Conservation (phyloP, 2,113 vertebrate species). For the Psephotus haematonotus region DNA sequence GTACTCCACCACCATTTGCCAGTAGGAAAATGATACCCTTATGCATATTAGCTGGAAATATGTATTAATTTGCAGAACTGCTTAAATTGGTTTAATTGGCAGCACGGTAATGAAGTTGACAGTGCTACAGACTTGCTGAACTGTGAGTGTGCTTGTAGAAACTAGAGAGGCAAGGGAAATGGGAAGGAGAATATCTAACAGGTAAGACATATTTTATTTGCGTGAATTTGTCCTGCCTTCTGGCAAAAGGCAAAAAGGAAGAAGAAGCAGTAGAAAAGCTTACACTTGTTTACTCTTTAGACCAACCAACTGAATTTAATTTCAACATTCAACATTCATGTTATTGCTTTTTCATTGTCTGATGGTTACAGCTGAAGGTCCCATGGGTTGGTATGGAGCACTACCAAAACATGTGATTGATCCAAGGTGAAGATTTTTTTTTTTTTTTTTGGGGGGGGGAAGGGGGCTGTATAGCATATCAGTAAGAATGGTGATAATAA, state of each 20-base stretch:
- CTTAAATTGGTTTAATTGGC: not conserved
- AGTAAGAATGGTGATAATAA: not conserved
- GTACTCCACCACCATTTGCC: not conserved
- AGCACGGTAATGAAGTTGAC: not conserved
- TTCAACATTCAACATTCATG: not conserved
- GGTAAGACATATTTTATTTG: not conserved
- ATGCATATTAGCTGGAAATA: not conserved
- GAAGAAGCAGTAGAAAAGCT: not conserved
- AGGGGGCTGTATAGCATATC: not conserved
- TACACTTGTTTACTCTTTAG: not conserved
- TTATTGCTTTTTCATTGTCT: not conserved
- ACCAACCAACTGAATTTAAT: not conserved
- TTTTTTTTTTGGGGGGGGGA: too few species aligned
- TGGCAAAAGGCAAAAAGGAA: not conserved
- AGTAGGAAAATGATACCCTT: not conserved
- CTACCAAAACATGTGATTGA: not conserved
- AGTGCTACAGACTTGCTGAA: not conserved
- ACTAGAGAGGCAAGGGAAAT: not conserved
- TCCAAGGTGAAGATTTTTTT: not conserved
- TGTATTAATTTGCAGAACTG: not conserved
- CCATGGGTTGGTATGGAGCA: not conserved
- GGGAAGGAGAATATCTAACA: not conserved
- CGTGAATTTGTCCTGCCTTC: not conserved
- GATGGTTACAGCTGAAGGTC: not conserved
- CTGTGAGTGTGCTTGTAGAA: not conserved